These are phyloP conservation scores for Poecilia gillii DNA, from an alignment of 2,797 vertebrate genomes.

Conservation along the genomic window DNA sequence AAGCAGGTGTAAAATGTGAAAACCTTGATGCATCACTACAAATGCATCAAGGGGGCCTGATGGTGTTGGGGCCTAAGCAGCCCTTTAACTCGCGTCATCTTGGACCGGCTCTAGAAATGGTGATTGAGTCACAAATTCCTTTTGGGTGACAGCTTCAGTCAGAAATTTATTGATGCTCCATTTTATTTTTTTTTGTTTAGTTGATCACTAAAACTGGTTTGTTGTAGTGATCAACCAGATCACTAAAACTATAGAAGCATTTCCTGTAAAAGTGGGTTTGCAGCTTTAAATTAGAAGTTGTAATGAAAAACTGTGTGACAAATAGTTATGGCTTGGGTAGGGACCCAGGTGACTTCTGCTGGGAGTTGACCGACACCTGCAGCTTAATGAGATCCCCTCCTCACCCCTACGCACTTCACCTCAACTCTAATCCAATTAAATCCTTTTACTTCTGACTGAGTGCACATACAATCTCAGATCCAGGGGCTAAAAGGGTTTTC, in stretches of 20 bases:
- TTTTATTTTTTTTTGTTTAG: background rate
- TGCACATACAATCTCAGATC: constrained; percentile 33
- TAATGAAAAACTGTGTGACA: background rate
- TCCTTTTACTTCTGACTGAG: constrained; percentile 75
- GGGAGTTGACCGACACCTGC: constrained; percentile 68
- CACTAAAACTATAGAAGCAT: background rate
- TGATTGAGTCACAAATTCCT: background rate
- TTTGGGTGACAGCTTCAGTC: background rate
- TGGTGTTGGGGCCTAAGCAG: no score
- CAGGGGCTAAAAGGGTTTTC: constrained; percentile 6
- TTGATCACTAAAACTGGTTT: no score
- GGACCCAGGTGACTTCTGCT: constrained; percentile 51
- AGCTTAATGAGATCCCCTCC: constrained; percentile 62
- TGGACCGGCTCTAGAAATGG: background rate
- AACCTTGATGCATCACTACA: no score
- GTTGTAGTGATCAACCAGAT: background rate
- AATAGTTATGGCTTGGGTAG: constrained; percentile 4
- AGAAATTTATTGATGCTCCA: background rate
- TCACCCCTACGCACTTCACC: constrained; percentile 19
- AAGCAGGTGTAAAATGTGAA: no score
- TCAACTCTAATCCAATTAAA: constrained; percentile 69
- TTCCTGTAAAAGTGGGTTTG: background rate
- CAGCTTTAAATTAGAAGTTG: background rate
- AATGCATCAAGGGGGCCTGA: no score
- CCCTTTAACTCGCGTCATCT: no score